Percentiles rank a stretch among this genome's conserved stretches.
These are phyloP conservation scores for Actinopyga echinites DNA, from an alignment of 53 echinoderm and acorn worm genomes.

Conservation along the genomic window DNA sequence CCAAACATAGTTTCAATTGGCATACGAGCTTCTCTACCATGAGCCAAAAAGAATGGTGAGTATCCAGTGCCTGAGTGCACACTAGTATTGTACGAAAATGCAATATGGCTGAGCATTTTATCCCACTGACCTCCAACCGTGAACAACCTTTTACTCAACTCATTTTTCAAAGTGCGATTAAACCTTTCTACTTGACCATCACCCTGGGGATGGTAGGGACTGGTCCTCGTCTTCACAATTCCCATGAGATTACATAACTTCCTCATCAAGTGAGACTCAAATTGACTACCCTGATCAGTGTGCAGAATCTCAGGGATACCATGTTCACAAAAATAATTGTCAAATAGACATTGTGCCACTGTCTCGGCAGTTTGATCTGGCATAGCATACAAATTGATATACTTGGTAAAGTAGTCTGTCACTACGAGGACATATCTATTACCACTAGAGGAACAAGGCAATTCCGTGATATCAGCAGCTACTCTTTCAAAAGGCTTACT, in stretches of 20 bases:
- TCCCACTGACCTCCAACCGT: neutral
- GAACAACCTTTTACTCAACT: neutral
- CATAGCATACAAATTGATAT: conserved; percentile 54
- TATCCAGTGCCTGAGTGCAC: neutral
- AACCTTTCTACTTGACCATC: conserved; percentile 3
- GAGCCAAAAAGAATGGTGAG: neutral
- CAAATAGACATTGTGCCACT: conserved; percentile 51
- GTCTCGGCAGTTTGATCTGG: conserved; percentile 17
- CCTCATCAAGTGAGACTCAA: conserved; percentile 38
- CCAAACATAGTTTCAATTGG: conserved; percentile 13
- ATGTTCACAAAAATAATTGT: conserved; percentile 48
- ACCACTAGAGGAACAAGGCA: conserved; percentile 46
- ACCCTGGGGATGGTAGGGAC: neutral
- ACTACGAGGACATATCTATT: conserved; percentile 62
- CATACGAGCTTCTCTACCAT: neutral
- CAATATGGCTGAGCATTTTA: neutral
- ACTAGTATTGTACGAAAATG: neutral
- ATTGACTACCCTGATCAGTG: conserved; percentile 54
- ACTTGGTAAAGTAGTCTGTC: conserved; percentile 65
- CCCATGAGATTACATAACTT: conserved; percentile 6
- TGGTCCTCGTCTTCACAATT: conserved; percentile 35
- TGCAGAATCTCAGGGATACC: conserved; percentile 39
- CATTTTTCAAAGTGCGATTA: neutral
- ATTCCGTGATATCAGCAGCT: conserved; percentile 59
- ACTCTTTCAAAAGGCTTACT: conserved; percentile 57